phyloP scores from a whole-genome alignment of 2,113 vertebrate genomes.

The Caloenas nicobarica region DNA sequence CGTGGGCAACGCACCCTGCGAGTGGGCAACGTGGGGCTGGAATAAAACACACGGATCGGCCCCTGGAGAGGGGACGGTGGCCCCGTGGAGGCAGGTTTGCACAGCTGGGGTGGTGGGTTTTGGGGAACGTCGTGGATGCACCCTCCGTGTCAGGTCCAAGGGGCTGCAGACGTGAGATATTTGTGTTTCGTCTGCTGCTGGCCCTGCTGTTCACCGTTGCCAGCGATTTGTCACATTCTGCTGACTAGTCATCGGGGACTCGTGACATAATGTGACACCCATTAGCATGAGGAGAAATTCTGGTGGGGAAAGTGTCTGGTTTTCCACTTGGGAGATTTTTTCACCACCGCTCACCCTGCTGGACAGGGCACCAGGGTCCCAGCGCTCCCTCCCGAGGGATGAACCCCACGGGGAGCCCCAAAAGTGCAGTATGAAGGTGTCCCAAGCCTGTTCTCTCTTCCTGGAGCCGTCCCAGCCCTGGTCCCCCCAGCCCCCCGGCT shows the following conservation, averaged over 20 bases:
- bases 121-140: neutral
- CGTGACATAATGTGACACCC: neutral
- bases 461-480: neutral
- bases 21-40: neutral
- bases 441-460: neutral
- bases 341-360: too few species aligned
- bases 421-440: rapidly evolving
- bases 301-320: neutral
- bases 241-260: neutral
- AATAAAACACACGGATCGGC: neutral
- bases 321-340: neutral
- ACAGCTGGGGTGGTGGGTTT: rapidly evolving
- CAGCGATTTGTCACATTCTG: neutral
- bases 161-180: neutral
- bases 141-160: neutral
- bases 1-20: too few species aligned
- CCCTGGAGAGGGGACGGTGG: neutral
- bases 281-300: neutral
- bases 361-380: neutral
- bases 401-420: neutral
- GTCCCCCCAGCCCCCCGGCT: neutral
- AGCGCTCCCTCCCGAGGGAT: neutral
- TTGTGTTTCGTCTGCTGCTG: neutral
- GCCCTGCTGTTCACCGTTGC: neutral
- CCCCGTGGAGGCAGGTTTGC: neutral